These are phyloP conservation scores for Momotus momota DNA, from an alignment of 2,797 vertebrate species.

Conservation along the genomic window DNA sequence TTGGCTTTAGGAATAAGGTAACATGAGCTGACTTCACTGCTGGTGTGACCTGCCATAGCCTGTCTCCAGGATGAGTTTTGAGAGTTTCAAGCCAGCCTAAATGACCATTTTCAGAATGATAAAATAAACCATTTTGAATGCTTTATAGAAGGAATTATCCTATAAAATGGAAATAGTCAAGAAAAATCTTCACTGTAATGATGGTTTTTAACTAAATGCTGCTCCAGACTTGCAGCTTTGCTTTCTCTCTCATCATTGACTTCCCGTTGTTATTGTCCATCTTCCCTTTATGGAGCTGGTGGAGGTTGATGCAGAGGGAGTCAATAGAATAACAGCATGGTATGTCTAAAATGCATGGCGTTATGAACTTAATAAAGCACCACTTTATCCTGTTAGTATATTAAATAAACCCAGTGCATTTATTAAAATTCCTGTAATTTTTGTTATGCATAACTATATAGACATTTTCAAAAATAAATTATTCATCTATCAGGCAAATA, in stretches of 20 bases:
- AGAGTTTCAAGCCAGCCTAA: neutral
- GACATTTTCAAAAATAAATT: neutral
- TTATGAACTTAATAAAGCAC: neutral
- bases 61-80: neutral
- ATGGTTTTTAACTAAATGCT: conserved; percentile 9
- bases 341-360: neutral
- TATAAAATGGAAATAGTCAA: neutral
- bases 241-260: neutral
- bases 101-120: neutral
- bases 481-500: neutral
- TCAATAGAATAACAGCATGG: neutral
- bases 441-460: neutral
- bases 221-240: neutral
- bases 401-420: neutral
- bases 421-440: neutral
- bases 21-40: neutral
- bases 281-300: neutral
- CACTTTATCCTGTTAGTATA: neutral
- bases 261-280: neutral
- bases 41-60: neutral
- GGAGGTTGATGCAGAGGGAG: neutral
- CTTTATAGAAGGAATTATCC: neutral
- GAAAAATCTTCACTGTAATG: neutral
- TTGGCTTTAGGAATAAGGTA: neutral
- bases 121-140: neutral